Base-by-base conservation (phyloP, 2,888 invertebrate genomes). In the Heteropelma amictum region DNA sequence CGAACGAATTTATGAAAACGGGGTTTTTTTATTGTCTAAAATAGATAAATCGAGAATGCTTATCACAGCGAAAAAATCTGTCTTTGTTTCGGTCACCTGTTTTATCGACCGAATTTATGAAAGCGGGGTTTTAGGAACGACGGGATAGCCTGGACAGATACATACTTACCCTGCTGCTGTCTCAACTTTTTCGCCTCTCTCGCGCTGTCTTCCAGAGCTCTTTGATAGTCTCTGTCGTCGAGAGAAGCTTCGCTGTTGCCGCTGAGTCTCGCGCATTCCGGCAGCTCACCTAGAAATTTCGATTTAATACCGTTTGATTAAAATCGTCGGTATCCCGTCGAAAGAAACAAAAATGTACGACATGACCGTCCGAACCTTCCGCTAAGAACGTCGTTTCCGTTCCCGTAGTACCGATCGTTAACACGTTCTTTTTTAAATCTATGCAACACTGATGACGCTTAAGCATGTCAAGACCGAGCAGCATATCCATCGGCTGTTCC, bases 401-500 rank as follows among this genome's bases (percentile, higher is more conserved):
- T 30, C 96, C 96, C 0, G 98, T 98, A 0, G 98, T 98, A 35
- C 98, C 98, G 84, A 99, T 98, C 77, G 93, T 92, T 30, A 99
- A 91, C 2, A 96, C 93, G 89, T 97, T 98, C 51, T 93, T 92
- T 87, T 95, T 95, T 82, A 99, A 90, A 89, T 99, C 98, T 82
- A 98, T 97, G 81, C 94, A 94, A 89, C 98, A 98, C 92, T 98
- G 98, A 92, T 99, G 98, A 83, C 98, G 91, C 90, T 96, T 97
- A 0, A 99, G 91, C 98, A 99, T 98, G 86, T 99, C 99, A 64
- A 99, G 91, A 0, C 99, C 99, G 10, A 99, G 91, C 69, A 99
- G 90, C 97, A 99, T 98, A 85, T 99, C 99, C 97, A 99, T 98
- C 0, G 97, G 96, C 88, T 99, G 98, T 83, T 98, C 96, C 86